Conservation (phyloP, 2,797 vertebrate species). For the Clamator glandarius region DNA sequence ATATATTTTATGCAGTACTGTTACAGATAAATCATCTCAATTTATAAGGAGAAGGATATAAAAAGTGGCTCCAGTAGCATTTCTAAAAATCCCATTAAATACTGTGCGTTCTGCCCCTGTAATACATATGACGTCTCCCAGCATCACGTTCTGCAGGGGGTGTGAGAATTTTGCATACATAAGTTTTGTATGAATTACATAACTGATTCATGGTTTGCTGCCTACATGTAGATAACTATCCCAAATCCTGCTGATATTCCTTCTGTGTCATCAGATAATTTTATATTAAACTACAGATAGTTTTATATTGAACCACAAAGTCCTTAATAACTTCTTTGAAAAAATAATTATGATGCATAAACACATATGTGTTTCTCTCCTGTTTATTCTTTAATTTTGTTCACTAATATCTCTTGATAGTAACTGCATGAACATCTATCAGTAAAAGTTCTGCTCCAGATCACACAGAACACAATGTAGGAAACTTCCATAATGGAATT, state of each 20-base stretch:
- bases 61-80: neutral
- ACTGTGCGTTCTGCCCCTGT: neutral
- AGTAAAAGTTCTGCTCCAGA: constrained; percentile 24
- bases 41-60: neutral
- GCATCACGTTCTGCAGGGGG: neutral
- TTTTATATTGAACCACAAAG: neutral
- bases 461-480: neutral
- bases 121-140: neutral
- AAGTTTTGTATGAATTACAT: neutral
- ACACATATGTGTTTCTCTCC: neutral
- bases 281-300: neutral
- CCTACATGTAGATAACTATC: neutral
- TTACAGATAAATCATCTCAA: neutral
- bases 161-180: neutral
- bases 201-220: constrained; percentile 15
- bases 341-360: neutral
- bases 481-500: neutral
- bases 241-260: neutral
- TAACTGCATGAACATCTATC: neutral
- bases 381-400: constrained; percentile 2
- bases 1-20: neutral
- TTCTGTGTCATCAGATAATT: neutral
- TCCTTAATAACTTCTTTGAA: neutral
- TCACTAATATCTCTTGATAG: neutral
- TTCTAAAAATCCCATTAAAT: neutral